Base-by-base conservation (phyloP, 37 sponge, comb jelly and placozoan genomes). In the Ephydatia muelleri region DNA sequence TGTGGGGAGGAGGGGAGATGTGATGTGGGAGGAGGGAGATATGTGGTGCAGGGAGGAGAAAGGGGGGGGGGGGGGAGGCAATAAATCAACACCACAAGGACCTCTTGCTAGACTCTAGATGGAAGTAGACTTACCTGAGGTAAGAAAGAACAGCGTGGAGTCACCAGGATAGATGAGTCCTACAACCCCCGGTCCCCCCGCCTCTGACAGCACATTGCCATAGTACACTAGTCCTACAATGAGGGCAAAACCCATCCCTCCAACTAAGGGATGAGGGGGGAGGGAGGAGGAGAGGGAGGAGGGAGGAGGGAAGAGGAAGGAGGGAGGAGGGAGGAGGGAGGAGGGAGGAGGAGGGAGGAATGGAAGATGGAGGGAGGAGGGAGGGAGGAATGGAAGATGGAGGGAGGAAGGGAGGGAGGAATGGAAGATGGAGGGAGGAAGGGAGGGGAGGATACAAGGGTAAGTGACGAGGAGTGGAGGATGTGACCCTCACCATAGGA, bases 161-260 rank as follows among this genome's bases (percentile, higher is more conserved):
- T 31, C 80, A 13, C 77, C 67, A 8, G 28, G 36, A 11, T 40
- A 19, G 13, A 27, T 22, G 29, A 90, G 38, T 9, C 94, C 91
- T 0, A 87, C 88, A 27, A 84, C 71, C 3, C 82, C 91, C 0
- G 94, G 89, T 2, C 89, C 91, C 48, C 73, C 72, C 34, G 91
- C 81, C 13, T 68, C 73, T 38, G 82, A 36, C 23, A 94, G 67
- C 33, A 91, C 78, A 43, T 94, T 94, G 72, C 85, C 76, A 49
- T 88, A 87, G 49, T 77, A 22, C 30, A 91, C 74, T 1, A 84
- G 69, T 27, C 89, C 91, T 13, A 82, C 65, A 30, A 88, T 85
- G 23, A 90, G 13, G 32, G 91, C 91, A 82, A 94, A 94, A 0
- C 94, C 94, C 69, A 91, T 37, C 26, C 94, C 94, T 38, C 89